Conservation (phyloP, 2,113 vertebrate species). For the Lamprologus speciosus region DNA sequence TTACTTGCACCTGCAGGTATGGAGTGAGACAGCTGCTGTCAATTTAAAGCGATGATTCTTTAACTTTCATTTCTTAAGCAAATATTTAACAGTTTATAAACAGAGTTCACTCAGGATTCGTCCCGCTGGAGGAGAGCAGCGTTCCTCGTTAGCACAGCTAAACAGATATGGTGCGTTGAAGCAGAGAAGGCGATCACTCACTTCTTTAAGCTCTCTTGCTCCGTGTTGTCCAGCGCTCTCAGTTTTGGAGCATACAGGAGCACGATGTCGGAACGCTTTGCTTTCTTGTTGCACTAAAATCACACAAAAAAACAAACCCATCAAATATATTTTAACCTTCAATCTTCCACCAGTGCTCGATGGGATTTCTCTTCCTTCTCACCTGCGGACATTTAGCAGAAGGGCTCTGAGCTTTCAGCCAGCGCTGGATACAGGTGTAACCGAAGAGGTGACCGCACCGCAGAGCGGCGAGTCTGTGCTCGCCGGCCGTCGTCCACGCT, state of each 20-base stretch:
- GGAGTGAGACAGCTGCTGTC: background rate
- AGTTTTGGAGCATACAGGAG: slow-evolving; percentile 86
- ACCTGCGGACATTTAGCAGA: slow-evolving; percentile 94
- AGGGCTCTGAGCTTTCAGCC: slow-evolving; percentile 83
- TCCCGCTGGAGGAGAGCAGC: background rate
- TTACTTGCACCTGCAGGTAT: background rate
- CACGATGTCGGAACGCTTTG: slow-evolving; percentile 86
- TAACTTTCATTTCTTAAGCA: rapidly evolving
- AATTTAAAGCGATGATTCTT: background rate
- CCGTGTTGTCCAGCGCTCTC: slow-evolving; percentile 83
- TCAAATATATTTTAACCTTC: background rate
- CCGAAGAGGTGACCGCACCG: slow-evolving; percentile 95
- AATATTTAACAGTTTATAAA: background rate
- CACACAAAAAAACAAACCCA: background rate
- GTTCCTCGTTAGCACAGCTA: rapidly evolving
- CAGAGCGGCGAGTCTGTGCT: slow-evolving; percentile 83
- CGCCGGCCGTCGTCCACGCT: slow-evolving; percentile 86
- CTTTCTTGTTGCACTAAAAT: slow-evolving; percentile 92
- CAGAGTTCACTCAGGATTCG: background rate
- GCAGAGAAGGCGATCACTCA: slow-evolving; percentile 26
- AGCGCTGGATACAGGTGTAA: slow-evolving; percentile 84
- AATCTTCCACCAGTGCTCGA: rapidly evolving
- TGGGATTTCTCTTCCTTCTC: background rate
- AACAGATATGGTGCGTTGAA: background rate
- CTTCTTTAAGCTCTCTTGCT: slow-evolving; percentile 87